phyloP scores from a whole-genome alignment of 53 echinoderm and acorn worm species.

The Echinarachnius parma region DNA sequence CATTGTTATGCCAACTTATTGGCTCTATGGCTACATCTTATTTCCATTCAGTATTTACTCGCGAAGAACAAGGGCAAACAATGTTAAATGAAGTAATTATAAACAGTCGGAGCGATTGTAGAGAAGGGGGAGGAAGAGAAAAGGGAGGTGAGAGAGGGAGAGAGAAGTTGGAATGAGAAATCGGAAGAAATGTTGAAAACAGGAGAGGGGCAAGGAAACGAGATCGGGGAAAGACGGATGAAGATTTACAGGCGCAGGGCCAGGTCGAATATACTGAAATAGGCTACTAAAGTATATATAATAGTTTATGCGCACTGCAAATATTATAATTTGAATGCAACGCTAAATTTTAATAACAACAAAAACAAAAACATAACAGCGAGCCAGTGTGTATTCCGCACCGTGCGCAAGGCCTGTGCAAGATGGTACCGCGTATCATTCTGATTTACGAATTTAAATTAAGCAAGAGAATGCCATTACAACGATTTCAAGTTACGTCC shows the following conservation, averaged over 20 bases:
- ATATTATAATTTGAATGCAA: neutral
- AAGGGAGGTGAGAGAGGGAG: too few species aligned
- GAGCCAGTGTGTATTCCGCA: too few species aligned
- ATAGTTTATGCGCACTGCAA: neutral
- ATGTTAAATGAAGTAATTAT: neutral
- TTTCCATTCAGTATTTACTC: constrained; percentile 1
- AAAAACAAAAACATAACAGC: too few species aligned
- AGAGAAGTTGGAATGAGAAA: neutral
- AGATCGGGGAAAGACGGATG: neutral
- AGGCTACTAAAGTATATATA: constrained; percentile 5
- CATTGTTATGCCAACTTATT: too few species aligned
- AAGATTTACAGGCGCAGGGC: neutral
- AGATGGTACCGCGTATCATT: too few species aligned
- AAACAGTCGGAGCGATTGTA: neutral
- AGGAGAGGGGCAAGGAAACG: too few species aligned
- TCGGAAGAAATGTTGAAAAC: neutral
- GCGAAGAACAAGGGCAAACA: neutral
- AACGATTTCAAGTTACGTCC: constrained; percentile 36
- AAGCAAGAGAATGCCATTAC: constrained; percentile 41
- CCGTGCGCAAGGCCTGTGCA: too few species aligned
- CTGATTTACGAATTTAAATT: too few species aligned
- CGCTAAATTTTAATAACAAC: constrained; percentile 9
- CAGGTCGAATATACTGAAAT: neutral
- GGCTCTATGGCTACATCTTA: neutral
- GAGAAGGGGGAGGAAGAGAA: too few species aligned